These are phyloP conservation scores for Drosophila birchii DNA, from an alignment of 2,888 invertebrate genomes.

Conservation along the genomic window DNA sequence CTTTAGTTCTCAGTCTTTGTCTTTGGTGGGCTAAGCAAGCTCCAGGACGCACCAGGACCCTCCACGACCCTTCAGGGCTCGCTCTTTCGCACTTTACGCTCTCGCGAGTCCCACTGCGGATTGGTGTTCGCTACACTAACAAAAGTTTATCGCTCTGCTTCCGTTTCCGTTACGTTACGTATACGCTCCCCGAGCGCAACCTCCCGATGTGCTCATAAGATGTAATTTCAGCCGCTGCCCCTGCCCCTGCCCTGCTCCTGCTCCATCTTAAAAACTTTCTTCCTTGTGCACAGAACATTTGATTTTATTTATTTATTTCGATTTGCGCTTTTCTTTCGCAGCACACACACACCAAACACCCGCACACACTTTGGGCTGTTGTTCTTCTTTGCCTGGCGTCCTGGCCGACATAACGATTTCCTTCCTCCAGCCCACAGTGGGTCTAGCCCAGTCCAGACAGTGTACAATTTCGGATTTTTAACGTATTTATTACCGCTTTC, in stretches of 20 bases:
- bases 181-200: constrained; percentile 57
- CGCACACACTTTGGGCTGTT: constrained; percentile 18
- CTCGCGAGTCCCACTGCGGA: constrained; percentile 67
- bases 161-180: constrained; percentile 69
- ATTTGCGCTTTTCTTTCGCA: constrained; percentile 59
- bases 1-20: constrained; percentile 23
- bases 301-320: constrained; percentile 79
- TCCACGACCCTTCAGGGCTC: constrained; percentile 25
- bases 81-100: constrained; percentile 75
- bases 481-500: constrained; percentile 9
- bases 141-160: constrained; percentile 79
- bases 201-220: constrained; percentile 76
- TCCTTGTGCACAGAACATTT: constrained; percentile 66
- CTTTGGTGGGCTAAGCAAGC: constrained; percentile 21
- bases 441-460: constrained; percentile 3
- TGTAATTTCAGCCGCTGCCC: constrained; percentile 66
- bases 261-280: constrained; percentile 62
- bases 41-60: constrained; percentile 36
- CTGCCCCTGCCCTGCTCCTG: constrained; percentile 6
- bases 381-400: constrained; percentile 32
- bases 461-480: constrained; percentile 1
- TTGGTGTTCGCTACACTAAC: constrained; percentile 67
- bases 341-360: constrained; percentile 8
- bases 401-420: constrained; percentile 69
- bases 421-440: constrained; percentile 56